Evolutionary conservation across 2,888 invertebrate genomes (phyloP), one percentile per base, ranked within the genome.

Genomic region (Amphipoea oculea): DNA sequence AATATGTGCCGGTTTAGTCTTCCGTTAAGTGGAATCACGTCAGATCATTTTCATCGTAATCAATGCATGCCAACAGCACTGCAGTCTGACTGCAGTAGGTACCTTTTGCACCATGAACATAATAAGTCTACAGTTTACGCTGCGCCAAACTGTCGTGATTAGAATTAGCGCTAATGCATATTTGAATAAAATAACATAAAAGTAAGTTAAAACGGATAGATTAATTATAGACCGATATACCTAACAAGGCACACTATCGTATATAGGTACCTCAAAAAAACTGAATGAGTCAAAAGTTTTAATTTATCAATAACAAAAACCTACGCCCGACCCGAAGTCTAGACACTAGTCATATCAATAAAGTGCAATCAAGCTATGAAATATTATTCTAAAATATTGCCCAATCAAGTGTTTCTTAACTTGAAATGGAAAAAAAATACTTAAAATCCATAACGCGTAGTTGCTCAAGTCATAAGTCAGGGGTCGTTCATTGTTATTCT

Each of bases 401-500:
- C 40, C n/a, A 76, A 63, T 40, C 23, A 51, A 70, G 1, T 65
- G 40, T 72, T 60, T 63, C 68, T 48, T 20, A 65, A 69, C 54
- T 23, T 14, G 17, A 4, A 68, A 83, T 45, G 36, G 12, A 75
- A 54, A 72, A 73, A 68, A 54, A 68, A 3, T 36, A 72, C 48
- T n/a, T 51, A 63, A 60, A 74, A 74, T 51, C 45, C 23, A 40
- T 42, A 51, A 2, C 20, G 40, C 29, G 4, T 11, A 51, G 62
- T 81, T 79, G 75, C 77, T 69, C 63, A 77, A 77, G 78, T 69
- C 74, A 76, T 71, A 85, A 78, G 80, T 86, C 79, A 83, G 11
- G 76, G 87, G 83, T 84, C 83, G 69, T 80, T 73, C 78, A 85
- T 88, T 86, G 81, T 66, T 73, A 36, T 29, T 54, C 67, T 5